These are phyloP conservation scores for Palloptera scutellata DNA, from an alignment of 2,888 invertebrate species.

Conservation along the genomic window DNA sequence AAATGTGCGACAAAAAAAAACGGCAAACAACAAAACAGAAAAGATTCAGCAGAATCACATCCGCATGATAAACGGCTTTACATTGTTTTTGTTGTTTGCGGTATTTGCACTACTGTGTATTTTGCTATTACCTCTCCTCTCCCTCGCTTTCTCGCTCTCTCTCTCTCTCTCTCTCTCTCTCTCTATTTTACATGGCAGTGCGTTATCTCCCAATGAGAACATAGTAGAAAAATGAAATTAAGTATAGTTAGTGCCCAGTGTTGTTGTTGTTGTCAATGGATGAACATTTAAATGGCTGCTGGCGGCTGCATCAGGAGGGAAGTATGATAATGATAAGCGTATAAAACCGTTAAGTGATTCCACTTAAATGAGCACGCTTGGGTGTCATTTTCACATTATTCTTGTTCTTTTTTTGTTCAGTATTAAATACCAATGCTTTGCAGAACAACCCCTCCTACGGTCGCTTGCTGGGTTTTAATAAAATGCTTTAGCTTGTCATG, in stretches of 20 bases:
- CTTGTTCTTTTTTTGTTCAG: not conserved
- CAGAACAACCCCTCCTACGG: too few species aligned
- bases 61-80: constrained; percentile 35
- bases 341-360: constrained; percentile 62
- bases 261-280: not conserved
- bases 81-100: constrained; percentile 18
- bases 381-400: constrained; percentile 14
- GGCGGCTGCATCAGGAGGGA: constrained; percentile 2
- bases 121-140: not conserved
- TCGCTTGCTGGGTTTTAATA: too few species aligned
- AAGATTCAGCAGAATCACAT: constrained; percentile 23
- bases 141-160: constrained; percentile 7
- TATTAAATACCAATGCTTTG: too few species aligned
- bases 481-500: too few species aligned
- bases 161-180: constrained; percentile 4
- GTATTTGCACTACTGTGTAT: constrained; percentile 5
- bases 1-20: constrained; percentile 29
- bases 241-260: not conserved
- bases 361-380: constrained; percentile 58
- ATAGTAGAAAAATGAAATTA: constrained; percentile 20
- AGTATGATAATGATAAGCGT: constrained; percentile 53
- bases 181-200: too few species aligned
- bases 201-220: constrained; percentile 5
- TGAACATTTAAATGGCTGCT: not conserved
- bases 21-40: constrained; percentile 6